A percentile compares a stretch with the other conserved stretches of the same genome.
Evolutionary conservation across 2,888 invertebrate species (phyloP).

Genomic region (Metallyticus violacea): DNA sequence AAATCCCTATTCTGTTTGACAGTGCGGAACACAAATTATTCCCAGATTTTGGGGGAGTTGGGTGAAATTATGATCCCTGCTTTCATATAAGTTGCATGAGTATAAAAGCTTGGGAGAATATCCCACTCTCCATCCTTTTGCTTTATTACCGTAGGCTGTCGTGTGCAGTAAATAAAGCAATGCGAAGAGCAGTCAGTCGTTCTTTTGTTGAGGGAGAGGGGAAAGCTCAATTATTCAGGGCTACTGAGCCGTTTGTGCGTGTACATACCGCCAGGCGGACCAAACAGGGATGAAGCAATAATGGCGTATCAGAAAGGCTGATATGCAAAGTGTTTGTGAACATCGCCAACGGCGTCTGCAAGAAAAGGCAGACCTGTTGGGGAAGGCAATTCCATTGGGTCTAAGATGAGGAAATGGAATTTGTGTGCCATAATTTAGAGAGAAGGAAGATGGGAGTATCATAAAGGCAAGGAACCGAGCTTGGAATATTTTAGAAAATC

Average conservation of each 20-base stretch:
- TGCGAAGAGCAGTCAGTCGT: neutral
- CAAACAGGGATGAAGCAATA: neutral
- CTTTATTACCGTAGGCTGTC: neutral
- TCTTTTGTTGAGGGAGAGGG: neutral
- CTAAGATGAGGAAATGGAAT: neutral
- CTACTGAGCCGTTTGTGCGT: neutral
- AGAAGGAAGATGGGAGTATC: neutral
- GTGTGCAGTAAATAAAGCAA: neutral
- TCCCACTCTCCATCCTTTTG: neutral
- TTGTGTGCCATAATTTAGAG: neutral
- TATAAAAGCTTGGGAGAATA: neutral
- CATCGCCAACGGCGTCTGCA: neutral
- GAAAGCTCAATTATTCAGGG: neutral
- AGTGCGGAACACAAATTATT: neutral
- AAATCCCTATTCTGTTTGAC: neutral
- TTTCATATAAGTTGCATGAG: neutral
- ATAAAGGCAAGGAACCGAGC: neutral
- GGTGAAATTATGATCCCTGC: neutral
- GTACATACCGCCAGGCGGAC: neutral
- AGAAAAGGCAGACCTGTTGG: neutral
- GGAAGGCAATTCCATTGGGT: neutral
- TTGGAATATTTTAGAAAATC: neutral
- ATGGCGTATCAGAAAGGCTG: neutral
- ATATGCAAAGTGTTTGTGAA: neutral
- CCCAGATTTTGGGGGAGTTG: neutral